Conservation (phyloP, 2,797 vertebrate species). For the Chelon labrosus region DNA sequence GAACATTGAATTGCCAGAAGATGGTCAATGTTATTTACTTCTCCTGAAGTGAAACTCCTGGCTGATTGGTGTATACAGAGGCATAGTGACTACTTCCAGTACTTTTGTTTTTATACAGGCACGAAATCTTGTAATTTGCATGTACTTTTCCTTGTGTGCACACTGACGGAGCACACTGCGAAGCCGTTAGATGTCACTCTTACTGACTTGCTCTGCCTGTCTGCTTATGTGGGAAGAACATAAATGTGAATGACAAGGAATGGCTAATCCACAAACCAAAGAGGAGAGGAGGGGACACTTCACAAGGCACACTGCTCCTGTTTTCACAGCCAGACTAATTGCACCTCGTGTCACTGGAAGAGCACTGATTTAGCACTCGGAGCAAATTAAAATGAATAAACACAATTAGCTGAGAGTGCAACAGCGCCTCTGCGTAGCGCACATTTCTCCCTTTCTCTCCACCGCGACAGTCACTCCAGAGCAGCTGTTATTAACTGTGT, state of each 20-base stretch:
- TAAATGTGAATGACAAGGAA: constrained; percentile 43
- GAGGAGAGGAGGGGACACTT: constrained; percentile 61
- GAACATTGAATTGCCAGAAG: no score
- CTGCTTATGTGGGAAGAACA: constrained; percentile 19
- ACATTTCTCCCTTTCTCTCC: constrained; percentile 59
- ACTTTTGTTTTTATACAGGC: background rate
- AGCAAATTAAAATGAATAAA: constrained; percentile 88
- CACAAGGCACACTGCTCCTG: constrained; percentile 66
- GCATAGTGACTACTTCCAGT: background rate
- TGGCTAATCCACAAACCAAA: constrained; percentile 54
- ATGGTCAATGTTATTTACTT: no score
- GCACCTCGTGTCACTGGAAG: constrained; percentile 76
- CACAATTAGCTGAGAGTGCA: constrained; percentile 82
- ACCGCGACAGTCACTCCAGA: constrained; percentile 68
- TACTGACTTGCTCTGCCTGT: constrained; percentile 6
- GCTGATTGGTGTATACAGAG: background rate
- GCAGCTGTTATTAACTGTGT: constrained; percentile 76
- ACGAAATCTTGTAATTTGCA: background rate
- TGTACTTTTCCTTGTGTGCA: background rate
- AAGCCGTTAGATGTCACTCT: background rate
- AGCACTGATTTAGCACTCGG: constrained; percentile 84
- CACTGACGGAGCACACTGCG: background rate
- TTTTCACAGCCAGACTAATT: constrained; percentile 79
- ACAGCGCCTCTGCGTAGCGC: constrained; percentile 60
- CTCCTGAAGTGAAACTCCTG: no score